Evolutionary conservation across 2,797 vertebrate species (phyloP).

Genomic region (Helicolenus hilgendorfi): DNA sequence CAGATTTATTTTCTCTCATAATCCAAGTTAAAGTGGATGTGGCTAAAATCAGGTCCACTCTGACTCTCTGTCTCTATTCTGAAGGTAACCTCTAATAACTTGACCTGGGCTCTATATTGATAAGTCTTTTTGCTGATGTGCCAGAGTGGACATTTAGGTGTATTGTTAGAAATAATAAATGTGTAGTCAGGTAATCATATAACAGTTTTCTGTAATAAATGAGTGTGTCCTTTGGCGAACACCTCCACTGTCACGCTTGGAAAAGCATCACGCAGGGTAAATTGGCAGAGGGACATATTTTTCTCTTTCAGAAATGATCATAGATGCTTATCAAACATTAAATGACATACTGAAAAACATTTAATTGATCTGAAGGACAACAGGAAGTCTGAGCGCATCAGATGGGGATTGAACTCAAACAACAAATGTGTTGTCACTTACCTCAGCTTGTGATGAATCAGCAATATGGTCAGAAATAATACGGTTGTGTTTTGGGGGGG

Average conservation of each 20-base stretch:
- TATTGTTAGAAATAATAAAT: neutral
- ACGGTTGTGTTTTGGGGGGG: neutral
- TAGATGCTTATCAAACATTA: neutral
- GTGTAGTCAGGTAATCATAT: neutral
- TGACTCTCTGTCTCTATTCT: neutral
- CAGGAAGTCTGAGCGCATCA: neutral
- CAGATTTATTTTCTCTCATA: neutral
- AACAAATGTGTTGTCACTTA: neutral
- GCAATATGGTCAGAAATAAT: neutral
- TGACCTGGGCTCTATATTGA: neutral
- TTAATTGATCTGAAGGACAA: neutral
- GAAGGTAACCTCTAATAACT: neutral
- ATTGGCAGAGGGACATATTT: neutral
- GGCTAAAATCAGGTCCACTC: neutral
- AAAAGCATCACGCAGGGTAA: neutral
- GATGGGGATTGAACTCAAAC: neutral
- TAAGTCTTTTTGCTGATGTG: neutral
- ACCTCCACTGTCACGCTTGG: neutral
- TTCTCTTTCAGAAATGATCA: neutral
- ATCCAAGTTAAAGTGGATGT: neutral
- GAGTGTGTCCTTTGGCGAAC: neutral
- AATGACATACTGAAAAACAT: neutral
- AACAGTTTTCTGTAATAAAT: neutral
- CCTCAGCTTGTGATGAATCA: neutral
- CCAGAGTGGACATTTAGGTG: neutral